Evolutionary conservation across 2,113 vertebrate species (phyloP), one percentile per base, ranked within the genome.

Genomic region (Turdus rufiventris): DNA sequence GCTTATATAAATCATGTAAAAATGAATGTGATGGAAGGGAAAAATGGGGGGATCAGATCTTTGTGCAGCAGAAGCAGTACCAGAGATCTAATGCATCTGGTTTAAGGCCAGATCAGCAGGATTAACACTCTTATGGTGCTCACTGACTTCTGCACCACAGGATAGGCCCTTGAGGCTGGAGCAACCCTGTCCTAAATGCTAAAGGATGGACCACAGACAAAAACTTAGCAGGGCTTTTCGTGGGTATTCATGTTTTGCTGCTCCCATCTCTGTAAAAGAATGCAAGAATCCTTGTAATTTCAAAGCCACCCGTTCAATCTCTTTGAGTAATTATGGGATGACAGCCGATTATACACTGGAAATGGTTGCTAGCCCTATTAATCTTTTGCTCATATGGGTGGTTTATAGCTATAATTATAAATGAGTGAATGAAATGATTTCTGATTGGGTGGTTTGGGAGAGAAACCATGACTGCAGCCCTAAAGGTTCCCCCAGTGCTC

Each of bases 271-370:
- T 61, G 77, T 56, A 38, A 79, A 96, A 68, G 81, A 97, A 97
- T 92, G 88, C 45, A 93, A 82, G 61, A 86, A 50, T 50, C 77
- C 87, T 93, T 96, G 86, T 94, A 95, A 97, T 97, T 96, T 94
- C 76, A 72, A 91, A 96, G 88, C 87, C 77, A 88, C 87, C 89
- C 65, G 1, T 79, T 95, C 63, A 40, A 79, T 94, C 82, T 93
- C 65, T 56, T 95, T 89, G 84, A 91, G 94, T 85, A 94, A 94
- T 95, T 95, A 91, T 83, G 67, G 86, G 74, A 89, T 56, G 87
- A 94, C 86, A 93, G 85, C 90, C 24, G 20, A 96, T 96, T 96
- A 95, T 91, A 94, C 88, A 87, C 88, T 95, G 93, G 65, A 83
- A 93, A 86, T 54, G 42, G 75, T 87, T 82, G 77, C 91, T 89